A percentile compares a stretch with the other conserved stretches of the same genome.
phyloP scores from a whole-genome alignment of 2,888 invertebrate species.

The Machimus atricapillus region DNA sequence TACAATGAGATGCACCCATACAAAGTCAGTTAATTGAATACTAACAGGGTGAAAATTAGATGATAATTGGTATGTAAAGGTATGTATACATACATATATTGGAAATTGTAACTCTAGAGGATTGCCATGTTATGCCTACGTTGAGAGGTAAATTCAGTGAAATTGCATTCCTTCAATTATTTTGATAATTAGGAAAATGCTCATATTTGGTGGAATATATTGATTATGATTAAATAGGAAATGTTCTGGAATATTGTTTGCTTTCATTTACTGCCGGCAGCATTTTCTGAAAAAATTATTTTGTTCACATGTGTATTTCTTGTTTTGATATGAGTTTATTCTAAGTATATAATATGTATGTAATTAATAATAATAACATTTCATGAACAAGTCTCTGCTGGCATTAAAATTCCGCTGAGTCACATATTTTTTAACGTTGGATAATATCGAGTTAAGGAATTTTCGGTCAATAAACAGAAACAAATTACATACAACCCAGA shows the following conservation, averaged over 20 bases:
- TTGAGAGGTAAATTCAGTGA: not conserved
- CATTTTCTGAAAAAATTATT: not conserved
- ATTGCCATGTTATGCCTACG: too few species aligned
- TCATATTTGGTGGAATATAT: not conserved
- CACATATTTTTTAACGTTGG: not conserved
- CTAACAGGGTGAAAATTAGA: too few species aligned
- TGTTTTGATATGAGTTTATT: not conserved
- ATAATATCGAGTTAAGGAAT: not conserved
- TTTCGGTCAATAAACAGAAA: not conserved
- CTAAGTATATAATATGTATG: too few species aligned
- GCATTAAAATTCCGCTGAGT: not conserved
- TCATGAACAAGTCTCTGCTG: not conserved
- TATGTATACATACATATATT: not conserved
- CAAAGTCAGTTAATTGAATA: not conserved
- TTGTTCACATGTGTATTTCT: not conserved
- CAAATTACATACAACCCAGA: not conserved
- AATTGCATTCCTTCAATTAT: not conserved
- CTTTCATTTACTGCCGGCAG: not conserved
- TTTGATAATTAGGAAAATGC: not conserved
- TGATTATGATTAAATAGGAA: not conserved
- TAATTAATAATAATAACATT: too few species aligned
- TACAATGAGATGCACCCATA: not conserved
- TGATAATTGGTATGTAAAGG: not conserved
- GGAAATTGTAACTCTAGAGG: not conserved
- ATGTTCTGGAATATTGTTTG: not conserved